Evolutionary conservation across 2,888 invertebrate species (phyloP).

Genomic region (Orthonevra nobilis): DNA sequence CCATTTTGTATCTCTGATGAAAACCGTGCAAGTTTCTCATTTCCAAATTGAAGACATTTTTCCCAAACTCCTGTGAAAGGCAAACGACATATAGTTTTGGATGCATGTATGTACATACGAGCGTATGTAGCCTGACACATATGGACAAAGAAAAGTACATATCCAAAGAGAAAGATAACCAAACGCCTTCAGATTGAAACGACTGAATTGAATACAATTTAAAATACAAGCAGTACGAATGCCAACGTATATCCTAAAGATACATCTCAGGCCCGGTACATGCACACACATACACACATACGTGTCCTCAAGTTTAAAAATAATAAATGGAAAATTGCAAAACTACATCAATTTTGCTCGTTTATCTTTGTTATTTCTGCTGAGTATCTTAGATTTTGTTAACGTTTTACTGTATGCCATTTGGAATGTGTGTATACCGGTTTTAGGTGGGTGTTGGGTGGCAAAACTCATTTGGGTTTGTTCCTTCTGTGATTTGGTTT

Average conservation of each 20-base stretch:
- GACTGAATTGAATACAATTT: slow-evolving; percentile 66
- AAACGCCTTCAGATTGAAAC: slow-evolving; percentile 50
- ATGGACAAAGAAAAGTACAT: too few relatives aligned
- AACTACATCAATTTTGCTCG: slow-evolving; percentile 70
- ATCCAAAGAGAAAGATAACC: slow-evolving; percentile 10
- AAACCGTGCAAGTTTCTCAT: slow-evolving; percentile 63
- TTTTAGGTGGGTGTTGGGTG: slow-evolving; percentile 8
- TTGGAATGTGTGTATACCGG: slow-evolving; percentile 5
- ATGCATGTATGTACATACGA: not conserved
- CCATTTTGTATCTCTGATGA: slow-evolving; percentile 6
- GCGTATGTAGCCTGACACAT: too few relatives aligned
- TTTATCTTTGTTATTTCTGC: slow-evolving; percentile 70
- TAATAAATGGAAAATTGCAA: slow-evolving; percentile 70
- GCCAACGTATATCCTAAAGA: slow-evolving; percentile 22
- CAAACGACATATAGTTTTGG: too few relatives aligned
- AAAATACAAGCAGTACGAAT: slow-evolving; percentile 47
- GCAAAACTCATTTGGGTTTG: slow-evolving; percentile 57
- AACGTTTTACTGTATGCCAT: slow-evolving; percentile 46
- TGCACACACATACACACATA: not conserved
- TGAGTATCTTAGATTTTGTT: slow-evolving; percentile 68
- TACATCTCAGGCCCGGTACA: slow-evolving; percentile 14
- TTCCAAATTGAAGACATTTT: slow-evolving; percentile 67
- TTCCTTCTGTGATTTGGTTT: slow-evolving; percentile 54
- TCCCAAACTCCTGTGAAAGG: slow-evolving; percentile 44
- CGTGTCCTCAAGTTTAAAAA: slow-evolving; percentile 58